Percentiles rank a stretch among this genome's conserved stretches.
These are phyloP conservation scores for Myotis planiceps DNA, from an alignment of 2,797 vertebrate species.

Conservation along the genomic window DNA sequence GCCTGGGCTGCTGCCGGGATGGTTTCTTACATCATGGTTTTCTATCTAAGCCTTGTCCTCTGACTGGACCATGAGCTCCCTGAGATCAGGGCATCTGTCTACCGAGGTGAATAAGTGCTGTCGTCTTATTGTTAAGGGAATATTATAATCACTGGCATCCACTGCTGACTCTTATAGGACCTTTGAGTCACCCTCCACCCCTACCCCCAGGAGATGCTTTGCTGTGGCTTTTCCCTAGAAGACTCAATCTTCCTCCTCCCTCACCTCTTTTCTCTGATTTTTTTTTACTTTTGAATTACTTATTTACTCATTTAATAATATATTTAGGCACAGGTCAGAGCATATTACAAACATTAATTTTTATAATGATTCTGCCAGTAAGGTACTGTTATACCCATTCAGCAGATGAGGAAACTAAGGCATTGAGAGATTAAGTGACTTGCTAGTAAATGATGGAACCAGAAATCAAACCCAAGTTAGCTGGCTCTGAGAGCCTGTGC, in stretches of 20 bases:
- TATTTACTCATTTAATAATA: not conserved
- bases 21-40: not conserved
- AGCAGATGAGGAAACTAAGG: not conserved
- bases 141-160: not conserved
- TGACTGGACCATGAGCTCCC: not conserved
- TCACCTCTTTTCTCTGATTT: not conserved
- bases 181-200: not conserved
- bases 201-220: not conserved
- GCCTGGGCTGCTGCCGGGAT: not conserved
- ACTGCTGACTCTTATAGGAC: not conserved
- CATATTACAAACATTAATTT: not conserved
- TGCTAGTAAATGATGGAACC: not conserved
- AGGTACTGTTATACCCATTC: not conserved
- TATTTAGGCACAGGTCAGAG: not conserved
- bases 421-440: not conserved
- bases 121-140: not conserved
- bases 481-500: not conserved
- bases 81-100: not conserved
- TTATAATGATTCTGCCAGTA: not conserved
- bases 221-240: not conserved
- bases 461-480: not conserved
- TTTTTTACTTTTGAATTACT: not conserved
- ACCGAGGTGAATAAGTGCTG: not conserved
- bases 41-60: not conserved
- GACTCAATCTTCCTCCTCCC: not conserved